Conservation (phyloP, 2,113 vertebrate genomes). For the Pongo pygmaeus region DNA sequence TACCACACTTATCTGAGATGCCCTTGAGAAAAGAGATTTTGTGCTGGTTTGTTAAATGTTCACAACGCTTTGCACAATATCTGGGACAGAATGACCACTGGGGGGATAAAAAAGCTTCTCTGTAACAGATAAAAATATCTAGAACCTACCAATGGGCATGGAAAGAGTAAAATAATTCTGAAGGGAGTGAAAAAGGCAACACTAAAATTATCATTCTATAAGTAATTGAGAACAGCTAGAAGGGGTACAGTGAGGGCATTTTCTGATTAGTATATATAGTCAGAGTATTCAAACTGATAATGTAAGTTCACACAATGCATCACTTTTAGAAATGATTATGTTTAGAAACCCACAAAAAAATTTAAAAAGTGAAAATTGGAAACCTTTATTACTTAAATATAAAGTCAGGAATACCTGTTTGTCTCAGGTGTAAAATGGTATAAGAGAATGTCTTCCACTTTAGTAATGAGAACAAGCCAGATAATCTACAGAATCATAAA, state of each 20-base stretch:
- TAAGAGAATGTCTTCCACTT: neutral
- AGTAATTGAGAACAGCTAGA: neutral
- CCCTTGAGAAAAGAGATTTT: neutral
- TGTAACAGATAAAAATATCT: neutral
- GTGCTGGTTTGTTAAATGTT: neutral
- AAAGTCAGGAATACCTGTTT: neutral
- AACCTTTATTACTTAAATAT: neutral
- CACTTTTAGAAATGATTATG: neutral
- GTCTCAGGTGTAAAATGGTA: neutral
- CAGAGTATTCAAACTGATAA: neutral
- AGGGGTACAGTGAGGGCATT: neutral
- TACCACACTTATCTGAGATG: neutral
- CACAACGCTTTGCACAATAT: neutral
- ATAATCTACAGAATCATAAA: neutral
- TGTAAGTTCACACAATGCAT: neutral
- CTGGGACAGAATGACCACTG: neutral
- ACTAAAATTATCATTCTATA: neutral
- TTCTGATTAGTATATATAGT: neutral
- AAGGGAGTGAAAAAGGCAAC: neutral
- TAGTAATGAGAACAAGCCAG: neutral
- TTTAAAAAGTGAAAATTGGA: neutral
- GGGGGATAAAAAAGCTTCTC: neutral
- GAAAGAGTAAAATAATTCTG: neutral
- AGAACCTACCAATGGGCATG: accelerated
- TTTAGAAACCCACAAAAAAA: neutral